Evolutionary conservation across 2,113 vertebrate species (phyloP).

Genomic region (Spizaetus ornatus): DNA sequence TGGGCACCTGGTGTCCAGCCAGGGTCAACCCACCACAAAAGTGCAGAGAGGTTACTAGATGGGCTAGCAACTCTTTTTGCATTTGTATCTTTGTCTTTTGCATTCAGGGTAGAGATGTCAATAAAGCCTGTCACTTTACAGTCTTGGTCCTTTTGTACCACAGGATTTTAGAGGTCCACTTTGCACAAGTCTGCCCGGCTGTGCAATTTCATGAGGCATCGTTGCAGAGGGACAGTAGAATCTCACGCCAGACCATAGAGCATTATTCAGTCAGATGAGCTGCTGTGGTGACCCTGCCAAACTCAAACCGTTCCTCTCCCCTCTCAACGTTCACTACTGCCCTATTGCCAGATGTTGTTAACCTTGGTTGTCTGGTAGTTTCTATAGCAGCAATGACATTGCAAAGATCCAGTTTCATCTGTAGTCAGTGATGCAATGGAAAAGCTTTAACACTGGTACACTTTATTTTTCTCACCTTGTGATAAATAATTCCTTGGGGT

Average conservation of each 20-base stretch:
- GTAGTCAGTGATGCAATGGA: not conserved
- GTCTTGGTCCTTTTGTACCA: constrained; percentile 15
- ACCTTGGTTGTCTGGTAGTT: not conserved
- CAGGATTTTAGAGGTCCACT: constrained; percentile 35
- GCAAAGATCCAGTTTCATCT: not conserved
- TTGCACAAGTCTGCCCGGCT: constrained; percentile 38
- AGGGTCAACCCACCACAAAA: not conserved
- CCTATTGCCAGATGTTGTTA: not conserved
- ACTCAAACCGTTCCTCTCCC: not conserved
- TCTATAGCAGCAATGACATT: not conserved
- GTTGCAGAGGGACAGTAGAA: not conserved
- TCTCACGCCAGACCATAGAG: not conserved
- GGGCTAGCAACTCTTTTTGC: constrained; percentile 1
- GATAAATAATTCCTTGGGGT: not conserved
- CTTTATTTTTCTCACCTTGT: not conserved
- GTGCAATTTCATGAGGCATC: constrained; percentile 24
- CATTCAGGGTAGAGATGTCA: constrained; percentile 41
- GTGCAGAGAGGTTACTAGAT: not conserved
- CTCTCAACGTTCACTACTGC: not conserved
- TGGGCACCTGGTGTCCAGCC: too few relatives aligned
- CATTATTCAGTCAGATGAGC: not conserved
- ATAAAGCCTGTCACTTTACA: constrained; percentile 53
- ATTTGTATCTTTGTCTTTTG: constrained; percentile 10
- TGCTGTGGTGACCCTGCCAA: not conserved
- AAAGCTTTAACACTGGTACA: not conserved